Base-by-base conservation (phyloP, 2,797 vertebrate genomes). In the Betta splendens region DNA sequence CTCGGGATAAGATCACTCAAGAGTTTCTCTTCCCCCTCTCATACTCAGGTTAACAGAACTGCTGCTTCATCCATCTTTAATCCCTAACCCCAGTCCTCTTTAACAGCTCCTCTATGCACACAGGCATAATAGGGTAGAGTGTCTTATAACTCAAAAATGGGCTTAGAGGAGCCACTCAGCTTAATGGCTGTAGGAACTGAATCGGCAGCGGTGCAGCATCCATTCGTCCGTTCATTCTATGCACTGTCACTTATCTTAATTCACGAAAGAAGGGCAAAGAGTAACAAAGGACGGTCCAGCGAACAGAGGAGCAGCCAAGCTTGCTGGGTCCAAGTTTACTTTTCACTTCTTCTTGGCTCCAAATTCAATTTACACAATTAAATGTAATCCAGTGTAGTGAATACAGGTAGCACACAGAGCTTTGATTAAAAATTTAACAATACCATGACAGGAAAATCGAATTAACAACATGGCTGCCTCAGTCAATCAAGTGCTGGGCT, bases 341-440 rank as follows among this genome's bases (percentile, higher is more conserved):
- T 64, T 62, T 69, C 39, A 50, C 54, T 69, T 10, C 12, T 67
- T 70, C 51, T 36, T 48, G 29, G 62, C 57, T 62, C 39, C 52
- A 53, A 70, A 75, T 72, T 74, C 29, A 77, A 78, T 84, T 73
- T 47, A 48, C 35, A 74, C 70, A 84, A 85, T 85, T 75, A 78
- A 68, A 68, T 64, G 72, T 54, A 72, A 72, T 77, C 65, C 66
- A 45, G 74, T 65, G 68, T 29, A 15, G 64, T 64, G 47, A 69
- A 63, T 44, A 50, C 46, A 66, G 63, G 65, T 69, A 60, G 46
- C 59, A 46, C 51, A 29, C 37, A 28, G 37, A 47, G 78, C 68
- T 85, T 85, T 85, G 83, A 85, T 88, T 82, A 83, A 71, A 81
- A 85, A 72, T 70, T 49, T 43, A 75, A 84, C 68, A 87, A 81